A percentile compares a stretch with the other conserved stretches of the same genome.
These are phyloP conservation scores for Papilio gigon DNA, from an alignment of 2,888 invertebrate species.

Conservation along the genomic window DNA sequence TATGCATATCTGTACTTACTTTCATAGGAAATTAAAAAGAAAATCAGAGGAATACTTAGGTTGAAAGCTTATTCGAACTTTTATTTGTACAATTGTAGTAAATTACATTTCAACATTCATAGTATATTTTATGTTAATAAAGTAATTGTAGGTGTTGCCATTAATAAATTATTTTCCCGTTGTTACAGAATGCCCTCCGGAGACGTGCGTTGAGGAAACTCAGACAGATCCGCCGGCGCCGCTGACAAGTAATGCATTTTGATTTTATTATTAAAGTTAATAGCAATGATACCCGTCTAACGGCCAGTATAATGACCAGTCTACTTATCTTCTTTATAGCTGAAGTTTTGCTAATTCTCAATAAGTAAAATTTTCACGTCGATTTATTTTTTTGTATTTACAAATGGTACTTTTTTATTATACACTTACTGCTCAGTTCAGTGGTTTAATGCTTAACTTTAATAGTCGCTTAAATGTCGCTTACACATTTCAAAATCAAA, in stretches of 20 bases:
- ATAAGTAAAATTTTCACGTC: no score
- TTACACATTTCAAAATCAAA: no score
- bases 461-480: no score
- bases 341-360: no score
- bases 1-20: not conserved
- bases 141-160: not conserved
- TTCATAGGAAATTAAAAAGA: not conserved
- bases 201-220: slow-evolving; percentile 61
- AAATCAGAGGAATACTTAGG: not conserved
- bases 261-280: not conserved
- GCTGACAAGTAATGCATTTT: slow-evolving; percentile 62
- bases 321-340: no score
- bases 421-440: no score
- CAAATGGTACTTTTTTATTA: no score
- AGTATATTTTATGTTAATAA: not conserved
- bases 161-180: slow-evolving; percentile 41
- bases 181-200: slow-evolving; percentile 70
- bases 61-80: not conserved
- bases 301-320: no score
- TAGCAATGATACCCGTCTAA: not conserved
- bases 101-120: no score
- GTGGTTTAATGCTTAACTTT: no score
- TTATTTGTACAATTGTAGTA: not conserved
- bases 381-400: no score
- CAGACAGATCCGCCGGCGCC: slow-evolving; percentile 59